Percentiles rank a stretch among this genome's conserved stretches.
Conservation (phyloP, 2,888 invertebrate species). For the Heliconius charithonia region DNA sequence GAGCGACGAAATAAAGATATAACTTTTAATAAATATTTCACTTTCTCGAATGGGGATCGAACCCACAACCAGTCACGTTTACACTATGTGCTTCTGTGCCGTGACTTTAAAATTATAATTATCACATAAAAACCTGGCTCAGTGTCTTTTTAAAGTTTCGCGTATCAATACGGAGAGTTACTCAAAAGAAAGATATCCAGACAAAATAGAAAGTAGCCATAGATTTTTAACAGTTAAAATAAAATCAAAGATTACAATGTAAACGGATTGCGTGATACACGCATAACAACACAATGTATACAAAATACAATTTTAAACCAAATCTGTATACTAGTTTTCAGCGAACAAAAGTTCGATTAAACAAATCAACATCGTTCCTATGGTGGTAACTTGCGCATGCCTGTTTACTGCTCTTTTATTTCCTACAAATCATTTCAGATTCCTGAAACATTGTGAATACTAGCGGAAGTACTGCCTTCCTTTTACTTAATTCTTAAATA, state of each 20-base stretch:
- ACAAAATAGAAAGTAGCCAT: neutral
- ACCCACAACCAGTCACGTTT: no score
- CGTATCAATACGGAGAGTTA: neutral
- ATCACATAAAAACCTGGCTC: no score
- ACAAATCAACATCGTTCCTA: conserved; percentile 40
- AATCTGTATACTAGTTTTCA: conserved; percentile 13
- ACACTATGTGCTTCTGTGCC: no score
- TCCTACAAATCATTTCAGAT: conserved; percentile 27
- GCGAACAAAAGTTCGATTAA: conserved; percentile 39
- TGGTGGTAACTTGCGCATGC: conserved; percentile 49
- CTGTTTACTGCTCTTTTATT: conserved; percentile 50
- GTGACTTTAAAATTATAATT: no score
- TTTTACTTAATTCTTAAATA: neutral
- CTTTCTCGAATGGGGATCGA: no score
- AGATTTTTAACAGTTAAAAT: neutral
- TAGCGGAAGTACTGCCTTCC: conserved; percentile 20
- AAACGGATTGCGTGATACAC: conserved; percentile 14
- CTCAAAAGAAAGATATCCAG: neutral
- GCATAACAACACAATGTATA: neutral
- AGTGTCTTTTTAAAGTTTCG: no score
- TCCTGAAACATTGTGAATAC: conserved; percentile 22
- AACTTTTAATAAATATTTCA: no score
- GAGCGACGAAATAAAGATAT: no score
- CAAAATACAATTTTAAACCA: conserved; percentile 8
- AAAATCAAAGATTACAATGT: neutral